Evolutionary conservation across 1,140 invertebrate genomes (phyloP).

Genomic region (Archegozetes longisetosus): DNA sequence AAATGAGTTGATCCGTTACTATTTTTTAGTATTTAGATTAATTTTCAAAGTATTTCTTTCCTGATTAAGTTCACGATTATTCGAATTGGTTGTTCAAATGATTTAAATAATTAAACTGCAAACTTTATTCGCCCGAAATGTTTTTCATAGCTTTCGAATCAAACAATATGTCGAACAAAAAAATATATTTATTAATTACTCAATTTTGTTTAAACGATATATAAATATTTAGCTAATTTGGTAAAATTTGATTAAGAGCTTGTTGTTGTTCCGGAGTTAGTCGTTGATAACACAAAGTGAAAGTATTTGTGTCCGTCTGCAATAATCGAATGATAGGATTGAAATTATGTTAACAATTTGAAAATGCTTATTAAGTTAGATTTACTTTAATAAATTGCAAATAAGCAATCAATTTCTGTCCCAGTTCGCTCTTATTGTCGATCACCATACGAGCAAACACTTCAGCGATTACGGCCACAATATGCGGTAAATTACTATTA

Average conservation of each 20-base stretch:
- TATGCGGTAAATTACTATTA: conserved; percentile 69
- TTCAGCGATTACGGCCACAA: conserved; percentile 76
- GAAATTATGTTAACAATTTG: background rate
- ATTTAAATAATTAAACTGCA: too few species aligned
- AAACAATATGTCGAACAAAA: too few species aligned
- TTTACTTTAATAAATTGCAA: conserved; percentile 29
- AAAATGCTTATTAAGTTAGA: background rate
- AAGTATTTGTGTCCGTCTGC: background rate
- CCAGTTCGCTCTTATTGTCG: conserved; percentile 43
- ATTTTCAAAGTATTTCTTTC: too few species aligned
- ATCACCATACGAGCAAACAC: conserved; percentile 67
- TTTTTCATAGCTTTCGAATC: too few species aligned
- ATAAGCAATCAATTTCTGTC: conserved; percentile 40
- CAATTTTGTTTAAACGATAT: too few species aligned
- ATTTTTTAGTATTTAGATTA: too few species aligned
- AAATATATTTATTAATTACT: too few species aligned
- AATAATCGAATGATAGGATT: background rate
- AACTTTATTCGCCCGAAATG: too few species aligned
- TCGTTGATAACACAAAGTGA: background rate
- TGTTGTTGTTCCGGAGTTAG: background rate
- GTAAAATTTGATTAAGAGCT: background rate
- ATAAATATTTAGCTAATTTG: too few species aligned
- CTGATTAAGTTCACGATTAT: too few species aligned
- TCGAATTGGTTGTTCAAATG: too few species aligned
- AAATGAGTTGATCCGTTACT: too few species aligned